Conservation (phyloP, 2,113 vertebrate species). For the Actenoides hombroni region DNA sequence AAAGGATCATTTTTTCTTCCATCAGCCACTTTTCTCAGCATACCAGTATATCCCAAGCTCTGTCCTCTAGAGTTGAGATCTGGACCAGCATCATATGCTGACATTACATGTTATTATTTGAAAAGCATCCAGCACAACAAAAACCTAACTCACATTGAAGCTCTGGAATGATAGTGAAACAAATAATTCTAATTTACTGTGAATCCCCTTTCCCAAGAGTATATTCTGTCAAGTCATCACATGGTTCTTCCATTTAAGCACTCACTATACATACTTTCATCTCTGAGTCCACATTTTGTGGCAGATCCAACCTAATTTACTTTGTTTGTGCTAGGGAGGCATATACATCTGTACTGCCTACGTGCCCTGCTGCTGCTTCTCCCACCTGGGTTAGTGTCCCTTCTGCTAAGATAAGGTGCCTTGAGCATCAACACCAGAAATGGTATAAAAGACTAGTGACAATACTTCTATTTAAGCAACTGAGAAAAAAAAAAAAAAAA, state of each 20-base stretch:
- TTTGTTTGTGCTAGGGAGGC: neutral
- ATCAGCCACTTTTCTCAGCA: neutral
- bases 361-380: neutral
- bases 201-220: neutral
- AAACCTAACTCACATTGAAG: neutral
- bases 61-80: neutral
- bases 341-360: neutral
- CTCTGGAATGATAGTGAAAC: neutral
- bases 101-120: fast-evolving
- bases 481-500: neutral
- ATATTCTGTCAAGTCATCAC: neutral
- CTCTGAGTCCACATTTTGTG: neutral
- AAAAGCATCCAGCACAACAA: neutral
- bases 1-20: neutral
- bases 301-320: neutral
- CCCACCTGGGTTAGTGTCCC: neutral
- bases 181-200: neutral
- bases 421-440: neutral
- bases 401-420: neutral
- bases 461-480: neutral
- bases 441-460: neutral
- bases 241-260: neutral
- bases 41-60: neutral
- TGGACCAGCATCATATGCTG: neutral
- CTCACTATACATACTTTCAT: neutral